Evolutionary conservation across 2,797 vertebrate species (phyloP), one percentile per base, ranked within the genome.

Genomic region (Gephyroberyx darwinii): DNA sequence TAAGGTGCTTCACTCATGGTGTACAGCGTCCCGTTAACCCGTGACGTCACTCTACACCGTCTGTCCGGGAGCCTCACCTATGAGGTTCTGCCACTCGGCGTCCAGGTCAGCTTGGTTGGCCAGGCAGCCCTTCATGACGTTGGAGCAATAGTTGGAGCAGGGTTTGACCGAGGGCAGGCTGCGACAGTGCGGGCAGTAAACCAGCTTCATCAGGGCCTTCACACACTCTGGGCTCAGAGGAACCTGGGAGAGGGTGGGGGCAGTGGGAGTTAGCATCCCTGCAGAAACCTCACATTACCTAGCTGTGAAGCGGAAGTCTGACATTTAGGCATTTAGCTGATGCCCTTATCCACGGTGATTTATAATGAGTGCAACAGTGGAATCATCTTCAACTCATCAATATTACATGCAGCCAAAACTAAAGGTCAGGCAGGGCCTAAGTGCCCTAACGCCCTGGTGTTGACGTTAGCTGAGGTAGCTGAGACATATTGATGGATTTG

Each of bases 101-200:
- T 94, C 94, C 71, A 98, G 93, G 88, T 98, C 96, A 0, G 96
- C 96, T 83, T 97, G 96, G 91, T 98, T 97, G 87, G 96, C 96
- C 69, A 98, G 94, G 89, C 96, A 98, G 84, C 96, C 96, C 86
- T 96, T 97, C 74, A 97, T 94, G 31, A 98, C 95, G 0, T 98
- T 98, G 60, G 91, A 93, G 84, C 96, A 98, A 90, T 97, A 98
- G 91, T 91, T 94, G 31, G 91, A 91, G 84, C 97, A 98, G 0
- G 96, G 96, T 81, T 92, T 95, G 82, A 94, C 89, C 0, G 90
- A 94, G n/a, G 94, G 84, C 67, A 96, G 86, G 45, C 96, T 95
- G 1, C 92, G 93, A 61, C 97, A 98, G 80, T 96, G 95, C 0
- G 96, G 95, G 53, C 97, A 98, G 90, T 97, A 97, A 33, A 94